Evolutionary conservation across 2,888 invertebrate genomes (phyloP).

Genomic region (Sarcophaga caerulescens): DNA sequence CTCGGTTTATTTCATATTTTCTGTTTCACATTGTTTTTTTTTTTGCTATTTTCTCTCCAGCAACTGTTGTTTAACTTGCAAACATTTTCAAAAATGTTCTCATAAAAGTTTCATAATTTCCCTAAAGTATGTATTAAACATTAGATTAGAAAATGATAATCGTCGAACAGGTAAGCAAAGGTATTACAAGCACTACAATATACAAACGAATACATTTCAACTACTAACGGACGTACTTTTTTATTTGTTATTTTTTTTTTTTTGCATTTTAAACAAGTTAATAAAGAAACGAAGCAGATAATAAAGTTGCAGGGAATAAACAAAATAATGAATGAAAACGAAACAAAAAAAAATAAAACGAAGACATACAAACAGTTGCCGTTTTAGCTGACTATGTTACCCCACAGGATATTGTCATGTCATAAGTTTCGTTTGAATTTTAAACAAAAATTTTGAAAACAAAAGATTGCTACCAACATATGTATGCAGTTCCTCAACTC

Average conservation of each 20-base stretch:
- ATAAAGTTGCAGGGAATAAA: no score
- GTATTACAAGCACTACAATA: slow-evolving; percentile 3
- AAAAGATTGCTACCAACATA: slow-evolving; percentile 23
- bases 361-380: slow-evolving; percentile 35
- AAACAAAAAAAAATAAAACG: background rate
- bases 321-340: background rate
- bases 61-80: slow-evolving; percentile 45
- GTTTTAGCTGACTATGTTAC: slow-evolving; percentile 67
- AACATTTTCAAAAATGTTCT: slow-evolving; percentile 72
- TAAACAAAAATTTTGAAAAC: slow-evolving; percentile 32
- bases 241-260: background rate
- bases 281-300: background rate
- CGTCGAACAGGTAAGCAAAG: slow-evolving; percentile 48
- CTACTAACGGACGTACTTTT: background rate
- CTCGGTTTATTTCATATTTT: slow-evolving; percentile 8
- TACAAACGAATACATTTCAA: slow-evolving; percentile 12
- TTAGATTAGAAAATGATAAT: slow-evolving; percentile 61
- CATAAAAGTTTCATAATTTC: slow-evolving; percentile 77
- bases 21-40: slow-evolving; percentile 5
- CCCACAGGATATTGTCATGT: slow-evolving; percentile 62
- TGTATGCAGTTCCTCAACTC: slow-evolving; percentile 11
- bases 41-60: slow-evolving; percentile 8
- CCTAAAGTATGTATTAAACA: slow-evolving; percentile 78
- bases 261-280: slow-evolving; percentile 28
- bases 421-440: slow-evolving; percentile 63